Base-by-base conservation (phyloP, 1,140 invertebrate genomes). In the Agrypnia vestita region DNA sequence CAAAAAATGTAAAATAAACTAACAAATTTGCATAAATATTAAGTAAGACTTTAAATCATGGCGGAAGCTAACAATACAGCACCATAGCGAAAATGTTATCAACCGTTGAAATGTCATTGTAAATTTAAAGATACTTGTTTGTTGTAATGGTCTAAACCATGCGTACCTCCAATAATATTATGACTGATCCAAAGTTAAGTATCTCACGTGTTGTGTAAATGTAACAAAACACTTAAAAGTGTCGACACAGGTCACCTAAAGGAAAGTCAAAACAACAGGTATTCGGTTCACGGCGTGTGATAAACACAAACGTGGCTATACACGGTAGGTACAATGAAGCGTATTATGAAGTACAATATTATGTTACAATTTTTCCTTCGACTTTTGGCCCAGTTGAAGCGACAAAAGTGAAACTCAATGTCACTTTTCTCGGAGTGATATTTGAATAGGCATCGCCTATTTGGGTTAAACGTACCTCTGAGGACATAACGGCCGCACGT, bases 361-460 rank as follows among this genome's bases (percentile, higher is more conserved):
- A n/a, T 62, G 59, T 35, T 21, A 62, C 59, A 62, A 62, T 62
- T 62, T 62, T 62, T 62, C 59, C 19, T 25, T 62, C 9, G 35
- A 64, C 19, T 64, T 43, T 64, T 43, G 19, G 13, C 0, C 13
- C 7, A 69, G 9, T 47, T 6, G n/a, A 46, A 67, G 62, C 43
- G 43, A 9, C 64, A 44, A 62, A 69, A 69, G 64, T 46, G 64
- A 69, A 69, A 69, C 64, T 67, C 62, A 67, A 46, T 67, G 62
- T 47, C 62, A 67, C 25, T 69, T 46, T 35, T 35, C 9, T 11
- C 12, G 12, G 25, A 12, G 61, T 64, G 3, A 47, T 3, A 13
- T 64, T 4, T 46, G 64, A 69, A 46, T 47, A 69, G 35, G 35
- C 44, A 47, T 62, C 43, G 13, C 64, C 44, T 69, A 69, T 69